These are phyloP conservation scores for Oithona nana DNA, from an alignment of 2,888 invertebrate species.

Conservation along the genomic window DNA sequence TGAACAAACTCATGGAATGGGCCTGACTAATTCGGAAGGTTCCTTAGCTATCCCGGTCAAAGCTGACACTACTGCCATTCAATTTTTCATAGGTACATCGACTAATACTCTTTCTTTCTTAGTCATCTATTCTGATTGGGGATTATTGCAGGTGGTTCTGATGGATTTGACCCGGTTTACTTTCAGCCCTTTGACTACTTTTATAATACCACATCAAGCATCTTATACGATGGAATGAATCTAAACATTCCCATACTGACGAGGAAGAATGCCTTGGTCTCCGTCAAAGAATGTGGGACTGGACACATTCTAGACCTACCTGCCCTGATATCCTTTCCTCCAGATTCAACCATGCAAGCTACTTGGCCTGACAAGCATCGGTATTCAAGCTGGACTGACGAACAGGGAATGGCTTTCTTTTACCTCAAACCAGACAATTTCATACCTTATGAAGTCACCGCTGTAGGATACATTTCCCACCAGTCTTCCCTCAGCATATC, in stretches of 20 bases:
- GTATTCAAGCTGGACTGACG: not conserved
- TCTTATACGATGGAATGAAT: not conserved
- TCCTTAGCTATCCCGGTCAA: no score
- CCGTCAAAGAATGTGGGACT: not conserved
- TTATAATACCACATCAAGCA: no score
- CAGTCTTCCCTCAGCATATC: not conserved
- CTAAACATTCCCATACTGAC: not conserved
- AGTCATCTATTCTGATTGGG: no score
- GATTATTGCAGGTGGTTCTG: not conserved
- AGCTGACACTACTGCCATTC: not conserved
- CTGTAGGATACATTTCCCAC: not conserved
- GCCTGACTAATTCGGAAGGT: not conserved
- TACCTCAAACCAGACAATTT: not conserved
- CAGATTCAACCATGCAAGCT: not conserved
- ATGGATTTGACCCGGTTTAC: not conserved
- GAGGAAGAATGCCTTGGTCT: not conserved
- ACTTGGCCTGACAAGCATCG: not conserved
- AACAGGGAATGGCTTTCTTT: not conserved
- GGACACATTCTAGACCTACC: not conserved
- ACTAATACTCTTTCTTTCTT: no score
- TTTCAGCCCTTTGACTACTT: not conserved
- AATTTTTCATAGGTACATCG: not conserved
- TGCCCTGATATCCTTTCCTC: not conserved
- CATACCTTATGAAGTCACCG: not conserved
- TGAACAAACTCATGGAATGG: not conserved